A percentile compares a stretch with the other conserved stretches of the same genome.
Conservation (phyloP, 2,797 vertebrate genomes). For the Triplophysa bombifrons region DNA sequence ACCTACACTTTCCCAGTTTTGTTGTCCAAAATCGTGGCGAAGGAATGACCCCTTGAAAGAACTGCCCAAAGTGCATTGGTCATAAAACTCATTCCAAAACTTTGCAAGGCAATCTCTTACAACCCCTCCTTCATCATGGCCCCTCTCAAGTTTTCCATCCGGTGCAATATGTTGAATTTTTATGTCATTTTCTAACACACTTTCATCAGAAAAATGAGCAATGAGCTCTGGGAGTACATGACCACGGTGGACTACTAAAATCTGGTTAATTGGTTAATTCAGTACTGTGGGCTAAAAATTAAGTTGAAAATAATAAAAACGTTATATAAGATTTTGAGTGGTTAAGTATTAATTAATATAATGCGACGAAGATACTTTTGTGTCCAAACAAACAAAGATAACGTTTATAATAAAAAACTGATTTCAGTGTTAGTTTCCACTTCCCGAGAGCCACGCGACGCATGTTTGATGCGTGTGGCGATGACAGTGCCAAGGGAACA, state of each 20-base stretch:
- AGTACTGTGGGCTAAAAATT: too few species aligned
- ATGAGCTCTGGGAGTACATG: conserved; percentile 39
- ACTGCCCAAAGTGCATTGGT: conserved; percentile 4
- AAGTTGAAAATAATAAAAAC: too few species aligned
- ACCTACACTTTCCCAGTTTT: conserved; percentile 34
- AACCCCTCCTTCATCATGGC: conserved; percentile 44
- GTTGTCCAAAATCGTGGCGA: conserved; percentile 34
- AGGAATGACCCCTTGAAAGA: conserved; percentile 45
- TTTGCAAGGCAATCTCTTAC: conserved; percentile 41
- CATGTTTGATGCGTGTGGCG: too few species aligned
- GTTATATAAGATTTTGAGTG: too few species aligned
- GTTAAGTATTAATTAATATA: too few species aligned
- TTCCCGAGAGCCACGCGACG: too few species aligned
- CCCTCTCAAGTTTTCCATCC: conserved; percentile 43
- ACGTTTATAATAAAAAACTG: too few species aligned
- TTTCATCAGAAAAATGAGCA: conserved; percentile 37
- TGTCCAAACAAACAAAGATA: too few species aligned
- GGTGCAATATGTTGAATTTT: conserved; percentile 24
- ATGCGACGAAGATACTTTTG: too few species aligned
- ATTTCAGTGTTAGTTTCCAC: too few species aligned
- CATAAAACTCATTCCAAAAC: conserved; percentile 52
- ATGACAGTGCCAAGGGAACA: too few species aligned
- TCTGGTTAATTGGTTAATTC: conserved; percentile 3
- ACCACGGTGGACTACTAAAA: conserved; percentile 35
- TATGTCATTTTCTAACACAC: background rate